Evolutionary conservation across 2,888 invertebrate genomes (phyloP).

Genomic region (Callosobruchus maculatus): DNA sequence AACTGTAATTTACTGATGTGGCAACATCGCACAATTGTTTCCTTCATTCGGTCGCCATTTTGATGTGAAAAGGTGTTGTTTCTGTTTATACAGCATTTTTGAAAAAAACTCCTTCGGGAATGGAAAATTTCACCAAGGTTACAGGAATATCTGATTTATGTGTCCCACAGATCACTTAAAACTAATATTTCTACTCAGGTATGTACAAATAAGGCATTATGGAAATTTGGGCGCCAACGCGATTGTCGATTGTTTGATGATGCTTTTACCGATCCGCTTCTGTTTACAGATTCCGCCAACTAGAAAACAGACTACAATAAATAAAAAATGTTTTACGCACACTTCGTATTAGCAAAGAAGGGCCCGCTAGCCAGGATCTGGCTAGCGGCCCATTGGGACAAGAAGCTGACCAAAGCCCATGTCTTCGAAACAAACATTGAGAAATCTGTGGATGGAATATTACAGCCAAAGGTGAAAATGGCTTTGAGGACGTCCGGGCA

Average conservation of each 20-base stretch:
- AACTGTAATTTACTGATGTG: neutral
- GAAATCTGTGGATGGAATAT: conserved; percentile 97
- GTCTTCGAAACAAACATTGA: conserved; percentile 99
- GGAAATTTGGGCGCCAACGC: conserved; percentile 32
- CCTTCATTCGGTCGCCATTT: conserved; percentile 27
- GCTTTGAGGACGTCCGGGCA: conserved; percentile 99
- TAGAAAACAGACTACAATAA: conserved; percentile 3
- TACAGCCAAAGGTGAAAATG: conserved; percentile 99
- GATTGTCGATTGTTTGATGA: conserved; percentile 22
- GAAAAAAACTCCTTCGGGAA: conserved; percentile 24
- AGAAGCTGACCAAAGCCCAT: conserved; percentile 98
- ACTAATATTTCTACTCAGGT: conserved; percentile 11
- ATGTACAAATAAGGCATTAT: conserved; percentile 9
- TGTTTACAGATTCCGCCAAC: conserved; percentile 9
- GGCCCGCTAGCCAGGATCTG: conserved; percentile 99
- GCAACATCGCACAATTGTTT: neutral
- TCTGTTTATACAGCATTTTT: conserved; percentile 27
- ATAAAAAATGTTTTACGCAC: conserved; percentile 94
- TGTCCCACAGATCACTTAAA: conserved; percentile 26
- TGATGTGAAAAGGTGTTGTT: conserved; percentile 26
- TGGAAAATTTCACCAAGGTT: conserved; percentile 21
- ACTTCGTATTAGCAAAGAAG: conserved; percentile 99
- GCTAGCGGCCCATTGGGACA: conserved; percentile 99
- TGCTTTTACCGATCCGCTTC: conserved; percentile 16
- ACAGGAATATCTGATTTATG: conserved; percentile 17